A percentile compares a stretch with the other conserved stretches of the same genome.
Evolutionary conservation across 1,140 invertebrate species (phyloP).

Genomic region (Ceratina australensis): DNA sequence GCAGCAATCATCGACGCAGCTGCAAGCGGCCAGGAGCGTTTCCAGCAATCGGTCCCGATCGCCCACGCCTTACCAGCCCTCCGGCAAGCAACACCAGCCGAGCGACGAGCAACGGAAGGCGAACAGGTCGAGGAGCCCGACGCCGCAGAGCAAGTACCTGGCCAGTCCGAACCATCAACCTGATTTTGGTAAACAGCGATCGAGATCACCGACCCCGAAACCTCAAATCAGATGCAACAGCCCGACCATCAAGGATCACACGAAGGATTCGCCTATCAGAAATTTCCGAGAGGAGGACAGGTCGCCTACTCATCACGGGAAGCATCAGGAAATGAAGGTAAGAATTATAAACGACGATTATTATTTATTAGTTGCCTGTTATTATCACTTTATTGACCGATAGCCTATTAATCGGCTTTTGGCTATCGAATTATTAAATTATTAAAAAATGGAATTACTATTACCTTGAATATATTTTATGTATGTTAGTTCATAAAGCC

Average conservation of each 20-base stretch:
- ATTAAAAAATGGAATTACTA: no score
- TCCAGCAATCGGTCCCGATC: slow-evolving; percentile 79
- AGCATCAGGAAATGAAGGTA: slow-evolving; percentile 48
- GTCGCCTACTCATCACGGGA: slow-evolving; percentile 63
- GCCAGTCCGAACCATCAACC: slow-evolving; percentile 61
- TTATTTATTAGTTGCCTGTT: neutral
- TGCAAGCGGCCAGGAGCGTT: slow-evolving; percentile 71
- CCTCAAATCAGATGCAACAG: slow-evolving; percentile 62
- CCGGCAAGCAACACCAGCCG: slow-evolving; percentile 45
- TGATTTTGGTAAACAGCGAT: slow-evolving; percentile 66
- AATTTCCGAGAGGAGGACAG: slow-evolving; percentile 65
- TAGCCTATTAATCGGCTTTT: no score
- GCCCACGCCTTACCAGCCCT: slow-evolving; percentile 76
- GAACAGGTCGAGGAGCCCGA: slow-evolving; percentile 78
- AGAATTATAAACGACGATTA: slow-evolving; percentile 10
- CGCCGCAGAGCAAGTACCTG: slow-evolving; percentile 70
- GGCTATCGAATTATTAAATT: no score
- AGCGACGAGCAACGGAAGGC: slow-evolving; percentile 75
- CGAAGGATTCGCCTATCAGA: slow-evolving; percentile 61
- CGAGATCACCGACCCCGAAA: slow-evolving; percentile 77
- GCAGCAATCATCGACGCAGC: slow-evolving; percentile 69
- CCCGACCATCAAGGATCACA: slow-evolving; percentile 69
- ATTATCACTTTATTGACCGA: neutral
- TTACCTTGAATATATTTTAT: no score
- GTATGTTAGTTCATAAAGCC: no score